Evolutionary conservation across 2,797 vertebrate genomes (phyloP), one percentile per base, ranked within the genome.

Genomic region (Muraenolepis orangiensis): DNA sequence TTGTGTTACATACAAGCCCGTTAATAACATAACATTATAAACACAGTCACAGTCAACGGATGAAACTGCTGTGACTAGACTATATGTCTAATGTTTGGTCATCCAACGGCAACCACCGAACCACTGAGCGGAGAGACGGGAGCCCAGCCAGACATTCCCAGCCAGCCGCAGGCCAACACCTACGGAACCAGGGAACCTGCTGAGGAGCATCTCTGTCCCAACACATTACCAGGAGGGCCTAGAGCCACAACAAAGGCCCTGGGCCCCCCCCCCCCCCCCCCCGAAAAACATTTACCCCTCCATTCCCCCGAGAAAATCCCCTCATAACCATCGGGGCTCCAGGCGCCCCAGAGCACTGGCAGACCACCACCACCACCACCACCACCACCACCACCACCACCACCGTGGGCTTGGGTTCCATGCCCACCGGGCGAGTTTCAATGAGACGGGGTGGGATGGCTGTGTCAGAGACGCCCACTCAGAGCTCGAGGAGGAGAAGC

Each of bases 191-290:
- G 16, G 31, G 4, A 2, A 68, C 6, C 16, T 32, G 66, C 66
- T n/a, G n/a, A n/a, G n/a, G n/a, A n/a, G n/a, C n/a, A n/a, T n/a
- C n/a, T n/a, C 66, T 29, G 16, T 29, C n/a, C n/a, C 66, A 67
- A 14, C 26, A 51, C 20, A 71, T 3, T 0, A 20, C 36, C 34
- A 6, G 6, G 6, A 38, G 36, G 6, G 36, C 42, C 18, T 18
- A 66, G 61, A n/a, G 26, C 86, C 89, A 90, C 90, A 90, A 89
- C 86, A 89, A 82, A 89, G 80, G 76, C 36, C 20, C 42, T 51
- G 14, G 32, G 61, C 75, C 80, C 76, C 81, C n/a, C n/a, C n/a
- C 42, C 42, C 57, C 75, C 80, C 76, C 81, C n/a, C n/a, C n/a
- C 42, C 42, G 12, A 51, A 51, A 20, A 51, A 71, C 80, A 87